A percentile compares a stretch with the other conserved stretches of the same genome.
Conservation (phyloP, 2,113 vertebrate genomes). For the Muscicapa adusta region DNA sequence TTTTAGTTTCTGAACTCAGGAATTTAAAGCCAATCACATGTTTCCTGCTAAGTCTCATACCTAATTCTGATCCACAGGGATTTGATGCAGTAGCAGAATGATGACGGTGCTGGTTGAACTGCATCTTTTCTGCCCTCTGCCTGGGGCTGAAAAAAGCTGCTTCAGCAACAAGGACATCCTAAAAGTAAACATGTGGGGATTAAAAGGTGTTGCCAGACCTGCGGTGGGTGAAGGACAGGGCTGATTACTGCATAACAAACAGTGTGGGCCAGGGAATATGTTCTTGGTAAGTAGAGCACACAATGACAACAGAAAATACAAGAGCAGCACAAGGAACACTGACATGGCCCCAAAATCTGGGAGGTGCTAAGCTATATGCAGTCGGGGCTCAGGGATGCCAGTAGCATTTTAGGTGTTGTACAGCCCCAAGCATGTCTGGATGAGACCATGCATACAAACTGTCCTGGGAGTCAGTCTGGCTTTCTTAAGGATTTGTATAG, state of each 20-base stretch:
- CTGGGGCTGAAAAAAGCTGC: background rate
- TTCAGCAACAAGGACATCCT: background rate
- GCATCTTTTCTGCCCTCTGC: background rate
- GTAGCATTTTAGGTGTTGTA: background rate
- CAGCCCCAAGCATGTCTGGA: background rate
- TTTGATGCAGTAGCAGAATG: background rate
- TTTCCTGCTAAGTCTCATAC: background rate
- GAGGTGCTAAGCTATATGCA: background rate
- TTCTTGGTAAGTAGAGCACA: background rate
- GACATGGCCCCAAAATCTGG: background rate
- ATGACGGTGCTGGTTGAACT: background rate
- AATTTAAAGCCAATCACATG: background rate
- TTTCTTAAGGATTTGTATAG: background rate
- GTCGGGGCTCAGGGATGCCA: accelerated
- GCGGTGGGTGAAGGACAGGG: background rate
- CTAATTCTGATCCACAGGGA: accelerated
- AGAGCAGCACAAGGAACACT: background rate
- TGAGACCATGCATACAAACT: background rate
- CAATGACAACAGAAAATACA: background rate
- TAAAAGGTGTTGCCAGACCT: background rate
- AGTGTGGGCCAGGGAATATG: background rate
- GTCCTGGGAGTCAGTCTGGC: background rate
- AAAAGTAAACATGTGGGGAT: background rate
- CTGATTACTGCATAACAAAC: background rate
- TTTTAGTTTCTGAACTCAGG: background rate